Base-by-base conservation (phyloP, 2,797 vertebrate genomes). In the Acipenser transmontanus region DNA sequence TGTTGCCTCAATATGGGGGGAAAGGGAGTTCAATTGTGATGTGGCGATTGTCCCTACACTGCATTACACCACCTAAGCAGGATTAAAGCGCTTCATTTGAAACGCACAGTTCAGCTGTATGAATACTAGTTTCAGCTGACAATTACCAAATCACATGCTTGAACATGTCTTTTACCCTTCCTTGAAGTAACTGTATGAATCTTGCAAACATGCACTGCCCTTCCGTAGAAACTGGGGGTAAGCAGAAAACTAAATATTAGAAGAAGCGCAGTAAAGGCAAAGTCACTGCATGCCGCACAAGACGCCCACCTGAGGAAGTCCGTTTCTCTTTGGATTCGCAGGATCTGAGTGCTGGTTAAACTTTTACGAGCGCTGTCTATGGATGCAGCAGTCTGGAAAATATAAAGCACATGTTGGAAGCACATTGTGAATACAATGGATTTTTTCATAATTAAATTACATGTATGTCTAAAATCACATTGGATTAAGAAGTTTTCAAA, bases 271-370 rank as follows among this genome's bases (percentile, higher is more conserved):
- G 34, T n/a, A 14, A 20, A 51, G 4, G 34, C 3, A 34, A 34
- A 34, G 34, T 34, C 34, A 34, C 4, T 34, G 14, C 34, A 34
- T 34, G 34, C 34, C 4, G 34, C 34, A 34, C 34, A 34, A 34
- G 34, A 34, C 49, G 71, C 85, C 63, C 85, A 97, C 95, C 83
- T 86, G 66, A 93, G 83, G 72, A 91, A 92, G 80, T 89, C 76
- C 0, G 83, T 87, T 66, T 90, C 75, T 61, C 75, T 86, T 47
- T 84, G 89, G 71, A 91, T 83, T 61, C 86, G 81, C 73, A 88
- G 79, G 12, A 75, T 68, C 63, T 86, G 84, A 0, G 85, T 84
- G 73, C 73, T 87, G 71, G 78, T 82, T 70, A 89, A 74, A 69
- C 73, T 89, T 71, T 84, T 89, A 59, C 12, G 68, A n/a, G 76